Percentiles rank a stretch among this genome's conserved stretches.
Conservation (phyloP, 2,797 vertebrate species). For the Sebastes glaucus region DNA sequence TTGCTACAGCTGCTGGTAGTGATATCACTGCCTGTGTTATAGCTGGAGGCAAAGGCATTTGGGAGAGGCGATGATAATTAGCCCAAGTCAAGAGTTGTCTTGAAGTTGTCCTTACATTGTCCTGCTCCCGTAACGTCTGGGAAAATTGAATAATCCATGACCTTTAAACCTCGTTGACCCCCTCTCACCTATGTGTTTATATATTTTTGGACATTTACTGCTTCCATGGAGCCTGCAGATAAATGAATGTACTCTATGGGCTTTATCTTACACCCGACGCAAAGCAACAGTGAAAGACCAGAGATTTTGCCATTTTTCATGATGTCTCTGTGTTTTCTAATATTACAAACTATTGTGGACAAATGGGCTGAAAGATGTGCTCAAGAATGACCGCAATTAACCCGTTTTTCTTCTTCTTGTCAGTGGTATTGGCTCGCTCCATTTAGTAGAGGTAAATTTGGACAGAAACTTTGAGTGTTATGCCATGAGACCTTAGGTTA, state of each 20-base stretch:
- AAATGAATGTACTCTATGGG: not conserved
- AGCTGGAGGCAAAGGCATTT: slow-evolving; percentile 33
- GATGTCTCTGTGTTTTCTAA: not conserved
- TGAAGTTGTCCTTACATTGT: slow-evolving; percentile 8
- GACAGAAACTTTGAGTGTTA: not conserved
- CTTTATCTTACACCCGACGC: too few species aligned
- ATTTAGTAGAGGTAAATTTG: not conserved
- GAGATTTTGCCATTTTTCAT: not conserved
- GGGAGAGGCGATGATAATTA: slow-evolving; percentile 17
- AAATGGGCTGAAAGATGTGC: not conserved
- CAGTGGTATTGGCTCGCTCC: not conserved
- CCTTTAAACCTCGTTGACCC: not conserved
- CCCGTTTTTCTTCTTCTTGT: not conserved
- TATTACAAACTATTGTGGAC: not conserved
- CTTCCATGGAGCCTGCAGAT: not conserved
- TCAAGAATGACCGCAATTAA: not conserved
- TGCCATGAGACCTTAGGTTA: not conserved
- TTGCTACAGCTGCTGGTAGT: slow-evolving; percentile 16
- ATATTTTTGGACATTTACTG: not conserved
- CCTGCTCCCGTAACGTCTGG: not conserved
- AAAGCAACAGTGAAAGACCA: too few species aligned
- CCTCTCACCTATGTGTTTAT: rapidly evolving
- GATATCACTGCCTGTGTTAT: slow-evolving; percentile 3
- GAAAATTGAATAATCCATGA: not conserved
- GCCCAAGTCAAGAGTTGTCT: not conserved